Conservation (phyloP, 2,113 vertebrate genomes). For the Oceanites oceanicus region DNA sequence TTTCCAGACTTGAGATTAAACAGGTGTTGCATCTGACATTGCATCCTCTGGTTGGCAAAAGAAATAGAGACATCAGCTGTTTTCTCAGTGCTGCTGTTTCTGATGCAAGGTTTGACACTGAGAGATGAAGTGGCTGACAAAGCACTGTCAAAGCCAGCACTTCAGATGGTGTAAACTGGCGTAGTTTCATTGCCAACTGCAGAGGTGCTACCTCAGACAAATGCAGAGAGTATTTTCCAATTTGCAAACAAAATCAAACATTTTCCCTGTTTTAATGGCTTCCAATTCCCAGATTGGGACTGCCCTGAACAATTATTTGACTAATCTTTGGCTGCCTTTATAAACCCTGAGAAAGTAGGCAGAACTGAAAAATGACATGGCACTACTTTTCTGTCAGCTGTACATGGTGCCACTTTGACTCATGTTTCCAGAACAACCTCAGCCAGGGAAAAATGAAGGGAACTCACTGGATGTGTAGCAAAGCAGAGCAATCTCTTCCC, state of each 20-base stretch:
- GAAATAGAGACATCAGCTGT: background rate
- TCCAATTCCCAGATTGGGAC: background rate
- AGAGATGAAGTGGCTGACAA: slow-evolving; percentile 18
- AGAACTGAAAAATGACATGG: background rate
- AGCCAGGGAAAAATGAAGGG: background rate
- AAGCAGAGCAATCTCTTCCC: background rate
- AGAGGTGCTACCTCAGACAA: background rate
- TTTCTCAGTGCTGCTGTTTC: background rate
- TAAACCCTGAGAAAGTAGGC: background rate
- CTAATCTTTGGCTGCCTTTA: background rate
- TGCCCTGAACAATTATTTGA: background rate
- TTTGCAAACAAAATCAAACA: background rate
- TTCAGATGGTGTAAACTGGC: background rate
- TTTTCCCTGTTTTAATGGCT: background rate
- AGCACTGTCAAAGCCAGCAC: background rate
- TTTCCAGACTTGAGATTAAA: background rate
- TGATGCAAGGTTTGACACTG: background rate
- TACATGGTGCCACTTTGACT: background rate
- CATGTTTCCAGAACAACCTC: background rate
- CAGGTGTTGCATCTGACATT: background rate
- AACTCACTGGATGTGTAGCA: background rate
- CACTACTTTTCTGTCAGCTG: background rate
- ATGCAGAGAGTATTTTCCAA: background rate
- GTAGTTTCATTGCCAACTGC: background rate
- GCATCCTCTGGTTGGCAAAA: background rate